phyloP scores from a whole-genome alignment of 2,113 vertebrate species.

The Ptilorrhoa leucosticta region DNA sequence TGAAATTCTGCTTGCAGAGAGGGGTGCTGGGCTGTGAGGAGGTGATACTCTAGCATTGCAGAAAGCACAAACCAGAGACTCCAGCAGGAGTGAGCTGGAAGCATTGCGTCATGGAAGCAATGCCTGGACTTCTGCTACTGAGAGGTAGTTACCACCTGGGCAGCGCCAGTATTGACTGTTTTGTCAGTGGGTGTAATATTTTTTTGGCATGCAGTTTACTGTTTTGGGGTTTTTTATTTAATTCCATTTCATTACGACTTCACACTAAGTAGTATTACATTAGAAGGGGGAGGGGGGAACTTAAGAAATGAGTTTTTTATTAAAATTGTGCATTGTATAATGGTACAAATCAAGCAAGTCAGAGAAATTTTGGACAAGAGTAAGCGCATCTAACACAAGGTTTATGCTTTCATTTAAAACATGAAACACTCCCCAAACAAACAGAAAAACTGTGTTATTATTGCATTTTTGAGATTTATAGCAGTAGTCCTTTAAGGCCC shows the following conservation, averaged over 20 bases:
- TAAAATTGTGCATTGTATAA: neutral
- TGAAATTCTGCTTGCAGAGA: neutral
- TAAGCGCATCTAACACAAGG: neutral
- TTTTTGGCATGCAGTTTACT: neutral
- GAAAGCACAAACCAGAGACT: neutral
- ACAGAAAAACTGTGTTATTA: neutral
- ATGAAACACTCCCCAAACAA: neutral
- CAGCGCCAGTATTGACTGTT: neutral
- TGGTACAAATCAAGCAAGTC: neutral
- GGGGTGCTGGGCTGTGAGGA: neutral
- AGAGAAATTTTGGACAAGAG: neutral
- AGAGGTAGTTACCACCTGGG: neutral
- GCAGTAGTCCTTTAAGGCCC: neutral
- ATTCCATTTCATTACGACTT: neutral
- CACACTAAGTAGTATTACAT: neutral
- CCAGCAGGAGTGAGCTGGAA: neutral
- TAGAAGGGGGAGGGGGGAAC: neutral
- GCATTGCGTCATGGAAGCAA: fast-evolving
- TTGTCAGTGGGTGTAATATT: neutral
- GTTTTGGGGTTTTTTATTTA: neutral
- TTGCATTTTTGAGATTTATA: neutral
- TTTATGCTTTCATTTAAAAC: neutral
- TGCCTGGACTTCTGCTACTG: neutral
- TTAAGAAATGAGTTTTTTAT: neutral
- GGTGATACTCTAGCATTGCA: neutral